Conservation (phyloP, 2,113 vertebrate species). For the Phrynosoma platyrhinos region DNA sequence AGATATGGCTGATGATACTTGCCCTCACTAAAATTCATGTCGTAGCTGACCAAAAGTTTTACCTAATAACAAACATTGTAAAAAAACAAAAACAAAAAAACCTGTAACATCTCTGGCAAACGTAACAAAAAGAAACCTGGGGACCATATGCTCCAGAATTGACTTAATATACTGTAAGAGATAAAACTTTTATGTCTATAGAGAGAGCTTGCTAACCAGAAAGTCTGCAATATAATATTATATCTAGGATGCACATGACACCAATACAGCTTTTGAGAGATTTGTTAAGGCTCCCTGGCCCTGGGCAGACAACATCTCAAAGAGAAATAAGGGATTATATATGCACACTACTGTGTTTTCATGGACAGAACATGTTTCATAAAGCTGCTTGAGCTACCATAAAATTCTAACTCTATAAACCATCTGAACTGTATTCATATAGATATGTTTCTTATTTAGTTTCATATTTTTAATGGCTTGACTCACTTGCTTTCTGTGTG, state of each 20-base stretch:
- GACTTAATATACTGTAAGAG: neutral
- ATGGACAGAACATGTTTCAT: slow-evolving; percentile 38
- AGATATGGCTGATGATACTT: neutral
- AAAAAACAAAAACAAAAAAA: too few species aligned
- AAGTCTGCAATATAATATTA: slow-evolving; percentile 16
- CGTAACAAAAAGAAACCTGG: slow-evolving; percentile 14
- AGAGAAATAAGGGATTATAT: slow-evolving; percentile 34
- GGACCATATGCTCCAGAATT: neutral
- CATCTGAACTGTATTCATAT: slow-evolving; percentile 47
- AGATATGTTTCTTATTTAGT: slow-evolving; percentile 65
- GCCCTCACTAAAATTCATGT: neutral
- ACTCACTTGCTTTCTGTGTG: neutral
- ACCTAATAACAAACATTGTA: neutral
- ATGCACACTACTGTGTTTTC: slow-evolving; percentile 19
- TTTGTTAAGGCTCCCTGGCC: slow-evolving; percentile 8
- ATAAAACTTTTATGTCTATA: slow-evolving; percentile 4
- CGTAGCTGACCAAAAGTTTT: neutral
- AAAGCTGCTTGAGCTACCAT: slow-evolving; percentile 57
- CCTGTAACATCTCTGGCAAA: slow-evolving; percentile 20
- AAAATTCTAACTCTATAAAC: slow-evolving; percentile 41
- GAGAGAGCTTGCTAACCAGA: slow-evolving; percentile 5
- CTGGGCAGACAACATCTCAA: slow-evolving; percentile 31
- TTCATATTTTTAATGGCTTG: slow-evolving; percentile 39
- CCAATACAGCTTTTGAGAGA: neutral
- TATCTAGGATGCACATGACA: neutral